Conservation (phyloP, 2,113 vertebrate species). For the Morone chrysops region DNA sequence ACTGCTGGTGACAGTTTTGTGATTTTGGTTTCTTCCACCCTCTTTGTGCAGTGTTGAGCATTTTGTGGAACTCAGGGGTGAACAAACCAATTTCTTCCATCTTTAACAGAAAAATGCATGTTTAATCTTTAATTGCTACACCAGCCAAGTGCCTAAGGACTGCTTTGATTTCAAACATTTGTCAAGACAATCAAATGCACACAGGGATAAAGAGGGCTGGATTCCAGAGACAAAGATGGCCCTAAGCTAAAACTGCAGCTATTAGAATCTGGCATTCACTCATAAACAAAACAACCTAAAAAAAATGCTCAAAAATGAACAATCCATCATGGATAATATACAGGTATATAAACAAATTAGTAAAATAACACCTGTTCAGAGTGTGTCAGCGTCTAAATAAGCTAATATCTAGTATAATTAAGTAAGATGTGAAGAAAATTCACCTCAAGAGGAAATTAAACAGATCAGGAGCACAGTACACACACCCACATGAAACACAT, state of each 20-base stretch:
- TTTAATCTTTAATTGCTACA: slow-evolving; percentile 31
- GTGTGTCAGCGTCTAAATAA: too few species aligned
- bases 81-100: slow-evolving; percentile 1
- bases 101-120: slow-evolving; percentile 28
- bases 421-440: background rate
- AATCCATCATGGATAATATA: background rate
- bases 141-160: slow-evolving; percentile 2
- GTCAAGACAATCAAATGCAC: slow-evolving; percentile 38
- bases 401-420: background rate
- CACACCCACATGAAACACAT: background rate
- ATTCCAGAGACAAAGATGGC: slow-evolving; percentile 25
- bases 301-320: background rate
- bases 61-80: background rate
- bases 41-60: background rate
- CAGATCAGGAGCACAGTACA: background rate
- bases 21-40: background rate
- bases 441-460: slow-evolving; percentile 7
- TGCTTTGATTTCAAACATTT: slow-evolving; percentile 39
- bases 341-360: slow-evolving; percentile 23
- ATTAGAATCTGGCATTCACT: slow-evolving; percentile 41
- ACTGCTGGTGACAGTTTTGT: background rate
- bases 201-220: slow-evolving; percentile 9
- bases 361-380: background rate
- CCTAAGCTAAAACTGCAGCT: slow-evolving; percentile 25
- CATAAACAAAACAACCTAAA: background rate